Evolutionary conservation across 1,140 invertebrate genomes (phyloP).

Genomic region (Ips typographus): DNA sequence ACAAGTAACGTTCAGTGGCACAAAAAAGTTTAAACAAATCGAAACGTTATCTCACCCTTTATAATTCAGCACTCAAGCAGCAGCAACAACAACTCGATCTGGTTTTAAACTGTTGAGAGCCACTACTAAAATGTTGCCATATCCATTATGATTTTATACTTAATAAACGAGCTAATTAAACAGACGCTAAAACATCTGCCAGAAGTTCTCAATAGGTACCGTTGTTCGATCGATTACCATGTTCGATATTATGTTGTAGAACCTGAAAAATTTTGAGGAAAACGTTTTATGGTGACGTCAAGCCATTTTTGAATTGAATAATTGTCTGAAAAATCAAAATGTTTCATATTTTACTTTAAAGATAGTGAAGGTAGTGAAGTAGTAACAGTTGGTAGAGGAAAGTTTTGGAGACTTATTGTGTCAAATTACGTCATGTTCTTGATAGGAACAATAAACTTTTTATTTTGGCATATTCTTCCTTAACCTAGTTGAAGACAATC

Average conservation of each 20-base stretch:
- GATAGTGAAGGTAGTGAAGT: no score
- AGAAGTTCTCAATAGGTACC: slow-evolving; percentile 17
- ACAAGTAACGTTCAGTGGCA: not conserved
- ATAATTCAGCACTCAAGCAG: not conserved
- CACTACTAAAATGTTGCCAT: slow-evolving; percentile 14
- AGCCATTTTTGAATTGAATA: not conserved
- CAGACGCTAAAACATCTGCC: slow-evolving; percentile 10
- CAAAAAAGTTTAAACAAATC: no score
- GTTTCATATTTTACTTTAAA: not conserved
- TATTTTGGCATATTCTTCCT: no score
- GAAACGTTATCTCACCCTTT: not conserved
- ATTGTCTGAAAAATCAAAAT: not conserved
- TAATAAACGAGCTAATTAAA: slow-evolving; percentile 16
- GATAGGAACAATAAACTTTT: no score
- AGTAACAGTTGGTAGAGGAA: no score
- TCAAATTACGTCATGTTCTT: no score
- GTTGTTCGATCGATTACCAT: not conserved
- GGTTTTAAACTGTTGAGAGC: slow-evolving; percentile 22
- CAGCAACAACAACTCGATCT: not conserved
- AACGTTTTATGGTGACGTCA: not conserved
- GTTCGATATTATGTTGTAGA: not conserved
- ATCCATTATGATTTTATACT: slow-evolving; percentile 18
- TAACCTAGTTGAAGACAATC: no score
- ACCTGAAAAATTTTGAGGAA: not conserved
- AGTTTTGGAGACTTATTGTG: no score